Evolutionary conservation across 2,113 vertebrate genomes (phyloP).

Genomic region (Plestiodon gilberti): DNA sequence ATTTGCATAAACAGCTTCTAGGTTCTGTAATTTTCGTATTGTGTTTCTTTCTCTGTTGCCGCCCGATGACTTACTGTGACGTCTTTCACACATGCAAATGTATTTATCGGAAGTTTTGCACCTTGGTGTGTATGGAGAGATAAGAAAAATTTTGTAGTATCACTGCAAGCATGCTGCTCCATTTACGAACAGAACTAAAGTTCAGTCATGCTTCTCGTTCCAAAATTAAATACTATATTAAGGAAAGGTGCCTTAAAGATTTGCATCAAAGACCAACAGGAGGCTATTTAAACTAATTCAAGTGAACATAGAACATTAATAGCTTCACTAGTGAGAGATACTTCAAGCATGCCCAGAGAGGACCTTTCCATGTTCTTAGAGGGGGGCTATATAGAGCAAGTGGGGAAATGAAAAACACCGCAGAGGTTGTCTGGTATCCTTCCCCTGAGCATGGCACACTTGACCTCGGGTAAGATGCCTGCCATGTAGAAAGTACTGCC

Average conservation of each 20-base stretch:
- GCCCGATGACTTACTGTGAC: neutral
- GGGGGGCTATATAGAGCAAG: too few relatives aligned
- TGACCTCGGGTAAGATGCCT: neutral
- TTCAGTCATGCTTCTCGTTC: neutral
- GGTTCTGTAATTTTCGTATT: neutral
- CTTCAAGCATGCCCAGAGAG: neutral
- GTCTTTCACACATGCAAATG: neutral
- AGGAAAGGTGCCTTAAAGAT: neutral
- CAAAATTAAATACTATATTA: neutral
- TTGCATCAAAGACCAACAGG: neutral
- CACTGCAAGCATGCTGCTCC: neutral
- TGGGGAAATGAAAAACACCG: neutral
- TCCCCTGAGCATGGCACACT: neutral
- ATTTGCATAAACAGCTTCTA: neutral
- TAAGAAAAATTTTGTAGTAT: neutral
- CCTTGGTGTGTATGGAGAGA: slow-evolving; percentile 16
- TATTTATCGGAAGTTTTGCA: neutral
- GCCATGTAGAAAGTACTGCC: neutral
- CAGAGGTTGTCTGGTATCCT: neutral
- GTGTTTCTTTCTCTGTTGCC: neutral
- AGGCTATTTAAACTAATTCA: neutral
- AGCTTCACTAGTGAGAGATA: neutral
- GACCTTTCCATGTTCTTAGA: neutral
- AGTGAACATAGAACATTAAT: neutral
- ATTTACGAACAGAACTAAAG: neutral